Evolutionary conservation across 2,797 vertebrate genomes (phyloP).

Genomic region (Helostoma temminkii): DNA sequence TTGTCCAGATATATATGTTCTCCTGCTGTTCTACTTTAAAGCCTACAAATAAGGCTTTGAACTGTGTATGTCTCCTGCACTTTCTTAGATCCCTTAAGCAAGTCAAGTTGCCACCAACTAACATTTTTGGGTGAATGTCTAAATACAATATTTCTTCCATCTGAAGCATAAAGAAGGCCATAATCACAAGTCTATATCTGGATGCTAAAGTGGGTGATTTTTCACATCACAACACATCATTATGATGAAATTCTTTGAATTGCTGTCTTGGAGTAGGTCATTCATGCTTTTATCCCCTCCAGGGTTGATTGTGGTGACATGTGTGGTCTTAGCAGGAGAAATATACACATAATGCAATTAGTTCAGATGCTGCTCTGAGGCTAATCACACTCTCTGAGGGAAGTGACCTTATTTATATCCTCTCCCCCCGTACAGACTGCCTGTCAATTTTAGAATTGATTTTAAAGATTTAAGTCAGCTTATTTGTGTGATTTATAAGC

Average conservation of each 20-base stretch:
- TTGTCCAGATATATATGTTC: too few species aligned
- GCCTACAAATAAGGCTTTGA: not conserved
- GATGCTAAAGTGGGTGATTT: constrained; percentile 1
- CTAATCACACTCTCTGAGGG: constrained; percentile 23
- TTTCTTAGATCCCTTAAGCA: too few species aligned
- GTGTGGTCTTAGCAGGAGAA: constrained; percentile 22
- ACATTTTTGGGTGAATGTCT: not conserved
- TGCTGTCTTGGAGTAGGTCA: constrained; percentile 34
- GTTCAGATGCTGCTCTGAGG: constrained; percentile 10
- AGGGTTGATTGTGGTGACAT: constrained; percentile 29
- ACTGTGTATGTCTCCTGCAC: not conserved
- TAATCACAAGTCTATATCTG: not conserved
- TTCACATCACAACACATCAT: not conserved
- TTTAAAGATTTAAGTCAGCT: constrained; percentile 31
- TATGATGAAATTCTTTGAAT: not conserved
- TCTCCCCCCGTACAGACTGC: not conserved
- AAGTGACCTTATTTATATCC: constrained; percentile 28
- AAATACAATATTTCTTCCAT: not conserved
- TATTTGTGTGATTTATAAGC: constrained; percentile 33
- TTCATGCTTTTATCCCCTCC: constrained; percentile 10
- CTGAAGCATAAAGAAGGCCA: not conserved
- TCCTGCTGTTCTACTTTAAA: not conserved
- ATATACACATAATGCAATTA: constrained; percentile 30
- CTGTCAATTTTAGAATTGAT: constrained; percentile 30
- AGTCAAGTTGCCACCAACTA: too few species aligned